Base-by-base conservation (phyloP, 1,140 invertebrate species). In the Dendroctonus ponderosae region DNA sequence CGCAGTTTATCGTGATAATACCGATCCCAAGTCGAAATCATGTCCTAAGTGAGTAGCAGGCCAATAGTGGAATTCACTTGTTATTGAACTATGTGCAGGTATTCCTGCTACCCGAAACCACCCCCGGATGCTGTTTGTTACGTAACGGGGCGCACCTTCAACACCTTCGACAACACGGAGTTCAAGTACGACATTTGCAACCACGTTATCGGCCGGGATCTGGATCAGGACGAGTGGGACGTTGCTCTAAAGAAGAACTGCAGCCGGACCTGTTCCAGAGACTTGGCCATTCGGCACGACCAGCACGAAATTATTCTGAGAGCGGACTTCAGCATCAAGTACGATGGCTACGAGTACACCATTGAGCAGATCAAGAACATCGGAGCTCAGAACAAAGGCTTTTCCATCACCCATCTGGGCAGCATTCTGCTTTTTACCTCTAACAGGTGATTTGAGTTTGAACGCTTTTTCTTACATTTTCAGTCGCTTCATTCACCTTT, bases 131-230 rank as follows among this genome's bases (percentile, higher is more conserved):
- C 82, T 15, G 80, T 85, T 50, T 93, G 92, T 74, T 87, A 89
- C 68, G 78, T 92, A 2, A 90, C 86, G 12, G 88, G 89, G 5
- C 84, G 86, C 60, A 87, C 86, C 3, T 87, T 93, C 71, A 87
- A 83, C 58, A 93, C 91, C 0, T 93, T 93, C 69, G 91, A 93
- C 77, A 85, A 86, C 6, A 82, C 85, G 0, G 85, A 91, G 53
- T 90, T 85, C 61, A 89, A 90, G 70, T 90, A 91, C 68, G 90
- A 92, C 66, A 82, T 90, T 9, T 94, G 91, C 75, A 86, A 89
- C 79, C 91, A 93, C 76, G 84, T 91, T 44, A 75, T 93, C 6
- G 88, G 86, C 0, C 80, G 88, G 44, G 89, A 92, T 74, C 82
- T 85, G 65, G 74, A 81, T 7, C 78, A 85, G 38, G 78, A 84